phyloP scores from a whole-genome alignment of 2,888 invertebrate genomes.

The Odiellus spinosus region DNA sequence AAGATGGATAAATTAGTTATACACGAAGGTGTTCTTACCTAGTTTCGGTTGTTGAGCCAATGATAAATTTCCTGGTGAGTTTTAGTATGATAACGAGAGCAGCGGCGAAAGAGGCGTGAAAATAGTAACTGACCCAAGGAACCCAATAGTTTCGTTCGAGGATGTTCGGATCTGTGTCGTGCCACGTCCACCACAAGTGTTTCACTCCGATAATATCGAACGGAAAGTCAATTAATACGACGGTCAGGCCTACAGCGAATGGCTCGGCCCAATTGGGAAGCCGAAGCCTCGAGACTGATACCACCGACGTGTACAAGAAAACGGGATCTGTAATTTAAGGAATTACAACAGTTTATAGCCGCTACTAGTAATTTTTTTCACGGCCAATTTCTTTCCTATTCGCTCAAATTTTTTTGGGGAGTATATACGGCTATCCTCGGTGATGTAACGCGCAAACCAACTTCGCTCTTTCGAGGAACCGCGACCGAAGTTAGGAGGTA shows the following conservation, averaged over 20 bases:
- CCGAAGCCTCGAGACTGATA: constrained; percentile 34
- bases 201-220: constrained; percentile 63
- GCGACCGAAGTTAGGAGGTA: no score
- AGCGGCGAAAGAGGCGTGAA: constrained; percentile 56
- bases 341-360: no score
- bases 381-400: no score
- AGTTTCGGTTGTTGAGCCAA: constrained; percentile 16
- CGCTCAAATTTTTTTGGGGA: no score
- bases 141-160: constrained; percentile 62
- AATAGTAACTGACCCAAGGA: constrained; percentile 68
- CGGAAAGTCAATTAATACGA: constrained; percentile 56
- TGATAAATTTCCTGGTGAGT: constrained; percentile 38
- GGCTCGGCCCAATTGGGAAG: constrained; percentile 36
- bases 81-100: constrained; percentile 53
- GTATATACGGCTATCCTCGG: no score
- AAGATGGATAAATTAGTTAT: no score
- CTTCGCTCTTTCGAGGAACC: no score
- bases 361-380: no score
- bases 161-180: constrained; percentile 40
- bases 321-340: constrained; percentile 31
- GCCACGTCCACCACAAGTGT: constrained; percentile 70
- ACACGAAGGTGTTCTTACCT: no score
- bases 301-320: constrained; percentile 37
- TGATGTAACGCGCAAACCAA: no score
- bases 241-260: constrained; percentile 46